These are phyloP conservation scores for Danio albolineatus DNA, from an alignment of 2,797 vertebrate genomes.

Conservation along the genomic window DNA sequence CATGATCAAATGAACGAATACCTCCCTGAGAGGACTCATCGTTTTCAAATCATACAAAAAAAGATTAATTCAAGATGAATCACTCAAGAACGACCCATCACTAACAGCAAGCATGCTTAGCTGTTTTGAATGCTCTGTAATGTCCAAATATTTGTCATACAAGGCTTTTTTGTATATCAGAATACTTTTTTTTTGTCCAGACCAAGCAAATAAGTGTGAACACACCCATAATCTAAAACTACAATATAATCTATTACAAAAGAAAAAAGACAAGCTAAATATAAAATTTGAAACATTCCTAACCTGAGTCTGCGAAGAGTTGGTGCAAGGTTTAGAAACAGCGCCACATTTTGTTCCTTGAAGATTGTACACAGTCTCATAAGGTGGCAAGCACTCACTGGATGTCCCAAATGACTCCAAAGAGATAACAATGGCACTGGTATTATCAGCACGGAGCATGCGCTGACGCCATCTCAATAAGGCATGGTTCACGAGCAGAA, in stretches of 20 bases:
- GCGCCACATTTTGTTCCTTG: constrained; percentile 86
- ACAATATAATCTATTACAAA: neutral
- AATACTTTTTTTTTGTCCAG: too few relatives aligned
- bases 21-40: too few relatives aligned
- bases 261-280: neutral
- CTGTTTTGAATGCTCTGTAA: too few relatives aligned
- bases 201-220: too few relatives aligned
- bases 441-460: constrained; percentile 97
- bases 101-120: too few relatives aligned
- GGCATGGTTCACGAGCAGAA: constrained; percentile 90
- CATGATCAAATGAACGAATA: too few relatives aligned
- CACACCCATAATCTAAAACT: neutral
- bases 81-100: too few relatives aligned
- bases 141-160: too few relatives aligned
- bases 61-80: too few relatives aligned
- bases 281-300: constrained; percentile 22
- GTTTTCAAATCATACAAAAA: too few relatives aligned
- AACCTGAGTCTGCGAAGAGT: constrained; percentile 43
- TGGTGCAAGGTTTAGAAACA: constrained; percentile 78
- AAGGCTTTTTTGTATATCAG: too few relatives aligned
- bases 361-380: constrained; percentile 92
- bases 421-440: constrained; percentile 91
- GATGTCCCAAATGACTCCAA: constrained; percentile 50
- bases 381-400: constrained; percentile 76
- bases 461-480: constrained; percentile 95